A percentile compares a stretch with the other conserved stretches of the same genome.
Evolutionary conservation across 92 coral and sea anemone genomes (phyloP).

Genomic region (Nematostella vectensis): DNA sequence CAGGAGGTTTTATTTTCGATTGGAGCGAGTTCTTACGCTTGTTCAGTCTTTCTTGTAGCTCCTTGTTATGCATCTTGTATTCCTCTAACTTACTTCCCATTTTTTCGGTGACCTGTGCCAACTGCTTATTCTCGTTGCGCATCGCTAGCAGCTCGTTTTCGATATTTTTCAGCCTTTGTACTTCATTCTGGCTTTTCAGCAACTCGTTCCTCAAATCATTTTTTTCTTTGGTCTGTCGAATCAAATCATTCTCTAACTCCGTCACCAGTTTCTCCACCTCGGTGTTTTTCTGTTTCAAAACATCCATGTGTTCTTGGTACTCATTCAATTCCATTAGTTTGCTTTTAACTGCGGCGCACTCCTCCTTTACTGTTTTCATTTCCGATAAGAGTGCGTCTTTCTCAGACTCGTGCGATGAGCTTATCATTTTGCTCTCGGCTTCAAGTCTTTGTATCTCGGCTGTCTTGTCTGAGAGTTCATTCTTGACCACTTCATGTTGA

Average conservation of each 20-base stretch:
- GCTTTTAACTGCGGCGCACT: constrained; percentile 23
- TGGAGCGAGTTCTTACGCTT: constrained; percentile 5
- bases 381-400: constrained; percentile 45
- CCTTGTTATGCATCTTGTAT: constrained; percentile 15
- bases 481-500: constrained; percentile 25
- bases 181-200: constrained; percentile 24
- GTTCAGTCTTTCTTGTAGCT: constrained; percentile 12
- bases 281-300: constrained; percentile 42
- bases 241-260: constrained; percentile 68
- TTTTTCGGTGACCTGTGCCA: constrained; percentile 13
- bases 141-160: constrained; percentile 33
- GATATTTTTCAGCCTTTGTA: constrained; percentile 20
- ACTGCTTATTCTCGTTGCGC: constrained; percentile 45
- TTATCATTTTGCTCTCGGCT: constrained; percentile 50
- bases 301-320: constrained; percentile 25
- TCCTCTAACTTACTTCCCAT: constrained; percentile 26
- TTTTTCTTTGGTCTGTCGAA: constrained; percentile 59
- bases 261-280: constrained; percentile 69
- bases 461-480: constrained; percentile 35
- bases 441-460: constrained; percentile 30
- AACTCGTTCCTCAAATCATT: constrained; percentile 40
- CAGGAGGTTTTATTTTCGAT: background rate
- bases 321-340: constrained; percentile 42
- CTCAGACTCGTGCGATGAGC: constrained; percentile 48
- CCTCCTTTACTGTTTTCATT: constrained; percentile 24